phyloP scores from a whole-genome alignment of 2,113 vertebrate genomes.

The Scalopus aquaticus region DNA sequence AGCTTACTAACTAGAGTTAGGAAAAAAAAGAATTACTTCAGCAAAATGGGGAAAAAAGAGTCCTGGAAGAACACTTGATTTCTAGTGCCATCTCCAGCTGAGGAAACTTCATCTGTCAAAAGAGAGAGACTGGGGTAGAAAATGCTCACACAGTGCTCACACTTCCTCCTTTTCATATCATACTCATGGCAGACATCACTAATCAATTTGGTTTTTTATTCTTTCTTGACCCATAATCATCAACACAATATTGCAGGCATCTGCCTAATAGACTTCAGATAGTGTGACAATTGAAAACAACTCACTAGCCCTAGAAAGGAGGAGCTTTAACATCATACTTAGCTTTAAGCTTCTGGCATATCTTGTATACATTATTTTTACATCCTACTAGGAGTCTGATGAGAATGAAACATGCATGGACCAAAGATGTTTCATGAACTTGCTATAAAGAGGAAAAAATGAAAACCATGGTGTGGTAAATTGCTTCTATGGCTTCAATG shows the following conservation, averaged over 20 bases:
- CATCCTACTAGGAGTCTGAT: neutral
- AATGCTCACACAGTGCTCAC: accelerated
- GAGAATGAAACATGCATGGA: neutral
- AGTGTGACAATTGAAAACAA: neutral
- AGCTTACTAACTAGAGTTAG: neutral
- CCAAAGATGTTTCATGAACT: neutral
- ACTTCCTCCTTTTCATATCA: neutral
- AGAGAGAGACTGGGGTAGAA: neutral
- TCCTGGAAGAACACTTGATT: neutral
- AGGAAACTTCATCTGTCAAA: neutral
- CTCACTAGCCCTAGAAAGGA: neutral
- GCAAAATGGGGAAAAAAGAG: neutral
- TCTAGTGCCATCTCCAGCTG: neutral
- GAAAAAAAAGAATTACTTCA: constrained; percentile 20
- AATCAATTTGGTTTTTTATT: neutral
- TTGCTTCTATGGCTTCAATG: neutral
- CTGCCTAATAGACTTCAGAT: neutral
- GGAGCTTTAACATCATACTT: neutral
- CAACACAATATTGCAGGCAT: neutral
- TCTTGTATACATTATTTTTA: neutral
- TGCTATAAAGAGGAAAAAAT: neutral
- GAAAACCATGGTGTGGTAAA: neutral
- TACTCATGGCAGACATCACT: neutral
- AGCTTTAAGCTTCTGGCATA: neutral
- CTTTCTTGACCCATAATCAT: neutral